Base-by-base conservation (phyloP, 2,113 vertebrate species). In the Romanogobio albipinnatus region DNA sequence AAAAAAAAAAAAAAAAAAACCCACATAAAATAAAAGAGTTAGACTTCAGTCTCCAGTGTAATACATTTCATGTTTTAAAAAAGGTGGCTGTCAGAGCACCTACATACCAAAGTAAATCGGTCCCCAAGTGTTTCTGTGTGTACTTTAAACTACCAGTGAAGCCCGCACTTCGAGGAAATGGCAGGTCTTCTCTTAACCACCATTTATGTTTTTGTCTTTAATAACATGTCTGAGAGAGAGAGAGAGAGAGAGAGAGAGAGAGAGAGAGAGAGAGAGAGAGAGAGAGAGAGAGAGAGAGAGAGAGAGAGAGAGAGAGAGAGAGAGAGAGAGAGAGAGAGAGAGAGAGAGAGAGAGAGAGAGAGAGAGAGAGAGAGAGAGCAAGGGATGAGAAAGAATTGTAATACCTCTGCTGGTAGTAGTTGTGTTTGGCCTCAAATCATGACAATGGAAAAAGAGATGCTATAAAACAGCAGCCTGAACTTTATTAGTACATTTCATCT, bases 171-270 rank as follows among this genome's bases (percentile, higher is more conserved):
- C 14, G 33, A 68, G 26, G 13, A 39, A 24, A 73, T 66, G 66
- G 80, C 76, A 61, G 26, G 43, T 29, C 61, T 51, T 51, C 43
- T 33, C 33, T 45, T 39, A 56, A 49, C 29, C 47, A 45, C 33
- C 80, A 86, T 76, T 86, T 47, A 83, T 68, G 49, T 71, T 71
- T 73, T 79, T 77, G 43, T 36, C 39, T 83, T 68, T 83, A 70
- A 70, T 76, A 82, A 53, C 64, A 83, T 77, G 62, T 77, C 26
- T 33, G 24, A 29, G 14, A 49, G 11, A 49, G 22, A 29, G 13
- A 13, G 22, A 19, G 62, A 24, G 11, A 53, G 9, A 49, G 77
- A 45, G n/a, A 64, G n/a, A 17, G n/a, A 56, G 56, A 61, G 53
- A 62, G 17, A 47, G n/a, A 61, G 36, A 9, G 36, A 43, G 43